These are phyloP conservation scores for Axinella damicornis DNA, from an alignment of 37 sponge, comb jelly and placozoan species.

Conservation along the genomic window DNA sequence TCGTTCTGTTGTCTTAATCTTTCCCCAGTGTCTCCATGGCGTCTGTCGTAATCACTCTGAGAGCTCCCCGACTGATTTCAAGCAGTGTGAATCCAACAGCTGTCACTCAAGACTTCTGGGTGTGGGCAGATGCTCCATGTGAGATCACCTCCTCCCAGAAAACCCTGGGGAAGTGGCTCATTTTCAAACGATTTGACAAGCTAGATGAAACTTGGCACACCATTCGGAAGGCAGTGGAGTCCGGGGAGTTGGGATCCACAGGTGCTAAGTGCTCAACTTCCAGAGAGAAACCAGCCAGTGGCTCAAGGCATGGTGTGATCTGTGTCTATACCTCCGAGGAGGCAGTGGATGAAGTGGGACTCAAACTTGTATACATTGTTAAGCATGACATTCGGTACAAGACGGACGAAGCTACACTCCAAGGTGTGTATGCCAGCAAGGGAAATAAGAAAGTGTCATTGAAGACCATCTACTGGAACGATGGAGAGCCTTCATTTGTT, in stretches of 20 bases:
- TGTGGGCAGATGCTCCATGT: conserved; percentile 62
- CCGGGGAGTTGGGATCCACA: conserved; percentile 8
- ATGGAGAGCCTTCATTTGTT: conserved; percentile 59
- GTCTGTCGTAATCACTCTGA: too few species aligned
- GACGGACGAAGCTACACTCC: conserved; percentile 63
- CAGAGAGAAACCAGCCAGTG: conserved; percentile 22
- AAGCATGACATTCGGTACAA: conserved; percentile 67
- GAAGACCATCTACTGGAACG: conserved; percentile 69
- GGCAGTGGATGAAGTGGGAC: conserved; percentile 56
- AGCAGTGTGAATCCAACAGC: too few species aligned
- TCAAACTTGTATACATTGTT: conserved; percentile 55
- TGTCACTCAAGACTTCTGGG: too few species aligned
- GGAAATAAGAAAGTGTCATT: conserved; percentile 26
- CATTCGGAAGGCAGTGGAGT: conserved; percentile 10
- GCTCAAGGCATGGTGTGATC: conserved; percentile 16
- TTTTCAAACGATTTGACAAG: conserved; percentile 14
- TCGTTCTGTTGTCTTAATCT: too few species aligned
- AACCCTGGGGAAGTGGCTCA: conserved; percentile 64
- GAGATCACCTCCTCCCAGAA: conserved; percentile 42
- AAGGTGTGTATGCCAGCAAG: conserved; percentile 26
- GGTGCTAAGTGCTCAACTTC: conserved; percentile 52
- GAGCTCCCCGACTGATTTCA: too few species aligned
- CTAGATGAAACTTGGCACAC: conserved; percentile 39
- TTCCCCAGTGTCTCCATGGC: too few species aligned
- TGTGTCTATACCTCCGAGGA: conserved; percentile 67